Evolutionary conservation across 2,888 invertebrate genomes (phyloP), one percentile per base, ranked within the genome.

Genomic region (Panzeria rudis): DNA sequence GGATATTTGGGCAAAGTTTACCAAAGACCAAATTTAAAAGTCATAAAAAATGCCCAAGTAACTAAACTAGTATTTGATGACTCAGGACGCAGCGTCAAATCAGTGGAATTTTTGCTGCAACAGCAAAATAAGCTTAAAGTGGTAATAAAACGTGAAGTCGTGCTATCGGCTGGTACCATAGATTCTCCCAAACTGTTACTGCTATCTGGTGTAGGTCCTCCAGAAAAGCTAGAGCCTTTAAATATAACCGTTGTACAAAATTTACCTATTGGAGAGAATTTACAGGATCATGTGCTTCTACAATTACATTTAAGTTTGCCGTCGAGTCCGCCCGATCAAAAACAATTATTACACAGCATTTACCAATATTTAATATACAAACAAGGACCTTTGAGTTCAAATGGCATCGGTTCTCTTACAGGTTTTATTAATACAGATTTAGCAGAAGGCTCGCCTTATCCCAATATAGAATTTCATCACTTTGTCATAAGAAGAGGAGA

Each of bases 261-360:
- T 66, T 73, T 90, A 6, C 80, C 77, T 0, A 96, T 96, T 0
- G 96, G 96, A 2, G 93, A 95, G 87, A 96, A 97, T 89, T 93
- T 97, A 0, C 96, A 96, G 91, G 97, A 97, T 89, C 97, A 97
- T 90, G 94, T 95, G 23, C 95, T 94, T 0, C 93, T 95, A 1
- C 87, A 87, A 25, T 7, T 88, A 6, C 73, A 89, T 17, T 86
- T 89, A 2, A 86, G 88, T 59, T 92, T 94, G 87, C 79, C 81
- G 7, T 64, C 87, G 0, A 23, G 69, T 6, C 50, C 78, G 0
- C 23, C 72, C 0, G 81, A 89, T 91, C 4, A 92, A 91, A 86
- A 90, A 91, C 84, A 87, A 3, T 11, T 79, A 0, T 50, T 90
- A 0, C 89, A 90, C 52, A 86, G 56, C 9, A 83, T 87, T 2